phyloP scores from a whole-genome alignment of 2,113 vertebrate genomes.

The Glaucomys volans region DNA sequence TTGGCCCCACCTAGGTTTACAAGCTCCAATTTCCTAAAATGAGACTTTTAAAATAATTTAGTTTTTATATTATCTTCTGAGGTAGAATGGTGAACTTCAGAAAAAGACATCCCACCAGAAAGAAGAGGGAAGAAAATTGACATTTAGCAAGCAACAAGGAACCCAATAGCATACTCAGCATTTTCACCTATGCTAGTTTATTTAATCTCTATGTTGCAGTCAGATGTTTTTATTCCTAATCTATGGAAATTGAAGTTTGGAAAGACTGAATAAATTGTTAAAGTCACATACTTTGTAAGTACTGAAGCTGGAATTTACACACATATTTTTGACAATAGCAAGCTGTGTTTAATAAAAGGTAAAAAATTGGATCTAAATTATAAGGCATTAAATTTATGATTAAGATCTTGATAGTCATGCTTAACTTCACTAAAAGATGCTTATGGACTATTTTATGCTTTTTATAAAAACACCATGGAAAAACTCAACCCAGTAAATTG shows the following conservation, averaged over 20 bases:
- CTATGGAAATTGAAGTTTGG: not conserved
- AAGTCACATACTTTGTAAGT: not conserved
- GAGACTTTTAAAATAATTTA: not conserved
- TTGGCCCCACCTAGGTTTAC: not conserved
- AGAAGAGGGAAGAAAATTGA: not conserved
- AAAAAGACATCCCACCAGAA: not conserved
- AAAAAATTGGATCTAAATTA: not conserved
- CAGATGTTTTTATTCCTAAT: constrained; percentile 26
- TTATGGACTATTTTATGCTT: not conserved
- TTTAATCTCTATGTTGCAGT: not conserved
- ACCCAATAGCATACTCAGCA: not conserved
- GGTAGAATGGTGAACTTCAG: not conserved
- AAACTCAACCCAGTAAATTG: not conserved
- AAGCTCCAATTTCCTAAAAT: not conserved
- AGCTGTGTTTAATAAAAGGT: not conserved
- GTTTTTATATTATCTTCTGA: not conserved
- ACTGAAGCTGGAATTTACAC: not conserved
- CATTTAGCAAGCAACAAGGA: not conserved
- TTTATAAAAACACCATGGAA: not conserved
- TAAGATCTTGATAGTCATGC: not conserved
- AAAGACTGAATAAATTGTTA: not conserved
- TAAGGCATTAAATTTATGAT: not conserved
- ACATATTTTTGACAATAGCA: not conserved
- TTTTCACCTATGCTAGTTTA: not conserved
- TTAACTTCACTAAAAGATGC: not conserved